These are phyloP conservation scores for Chunga burmeisteri DNA, from an alignment of 2,113 vertebrate genomes.

Conservation along the genomic window DNA sequence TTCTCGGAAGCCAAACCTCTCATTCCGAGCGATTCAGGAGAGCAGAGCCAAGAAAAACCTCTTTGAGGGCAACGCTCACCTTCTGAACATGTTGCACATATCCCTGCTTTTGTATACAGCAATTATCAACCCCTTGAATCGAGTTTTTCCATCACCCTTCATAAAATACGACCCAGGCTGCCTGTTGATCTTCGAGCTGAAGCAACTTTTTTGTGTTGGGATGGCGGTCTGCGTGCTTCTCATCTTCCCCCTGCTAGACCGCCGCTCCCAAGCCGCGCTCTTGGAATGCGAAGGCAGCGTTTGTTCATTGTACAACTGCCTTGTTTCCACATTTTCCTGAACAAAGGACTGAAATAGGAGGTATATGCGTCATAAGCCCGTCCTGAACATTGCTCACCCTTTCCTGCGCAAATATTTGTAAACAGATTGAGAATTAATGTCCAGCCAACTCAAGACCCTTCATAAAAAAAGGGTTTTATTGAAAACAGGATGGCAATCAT, in stretches of 20 bases:
- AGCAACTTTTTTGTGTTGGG: neutral
- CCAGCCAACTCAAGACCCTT: conserved; percentile 10
- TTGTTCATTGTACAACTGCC: neutral
- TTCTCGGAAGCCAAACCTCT: neutral
- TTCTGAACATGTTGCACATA: neutral
- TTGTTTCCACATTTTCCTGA: conserved; percentile 25
- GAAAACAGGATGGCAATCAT: conserved; percentile 65
- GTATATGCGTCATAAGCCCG: conserved; percentile 16
- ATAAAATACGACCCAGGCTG: neutral
- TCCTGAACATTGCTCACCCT: conserved; percentile 4
- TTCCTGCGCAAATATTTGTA: conserved; percentile 50
- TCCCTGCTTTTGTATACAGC: neutral
- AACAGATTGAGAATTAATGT: neutral
- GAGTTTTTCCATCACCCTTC: neutral
- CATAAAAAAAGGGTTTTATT: conserved; percentile 10
- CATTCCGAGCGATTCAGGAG: neutral
- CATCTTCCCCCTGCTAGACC: neutral
- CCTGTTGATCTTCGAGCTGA: neutral
- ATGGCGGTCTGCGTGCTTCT: neutral
- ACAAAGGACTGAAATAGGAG: neutral
- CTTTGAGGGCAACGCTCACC: neutral
- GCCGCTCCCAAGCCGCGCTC: neutral
- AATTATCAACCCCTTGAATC: neutral
- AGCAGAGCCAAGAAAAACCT: neutral
- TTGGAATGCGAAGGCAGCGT: neutral